Conservation (phyloP, 2,888 invertebrate genomes). For the Lamellibrachia satsuma region DNA sequence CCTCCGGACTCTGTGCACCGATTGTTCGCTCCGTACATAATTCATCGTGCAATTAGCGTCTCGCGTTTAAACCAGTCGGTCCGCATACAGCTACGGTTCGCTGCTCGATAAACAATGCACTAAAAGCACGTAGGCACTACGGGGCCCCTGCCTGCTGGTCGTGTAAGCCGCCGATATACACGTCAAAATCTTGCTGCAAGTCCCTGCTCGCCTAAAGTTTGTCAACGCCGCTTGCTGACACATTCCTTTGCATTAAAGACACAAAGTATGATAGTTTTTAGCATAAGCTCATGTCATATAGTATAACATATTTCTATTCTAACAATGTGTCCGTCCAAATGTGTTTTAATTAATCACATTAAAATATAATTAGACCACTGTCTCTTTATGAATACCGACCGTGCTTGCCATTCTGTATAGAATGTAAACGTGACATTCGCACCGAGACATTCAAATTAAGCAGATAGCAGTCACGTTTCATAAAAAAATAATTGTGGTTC, state of each 20-base stretch:
- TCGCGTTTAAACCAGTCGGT: background rate
- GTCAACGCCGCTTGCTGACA: background rate
- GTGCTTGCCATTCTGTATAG: too few species aligned
- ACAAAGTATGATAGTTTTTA: too few species aligned
- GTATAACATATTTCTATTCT: too few species aligned
- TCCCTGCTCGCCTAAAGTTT: background rate
- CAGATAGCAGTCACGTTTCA: too few species aligned
- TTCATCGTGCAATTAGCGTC: background rate
- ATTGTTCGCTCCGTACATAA: background rate
- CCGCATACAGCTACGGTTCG: background rate
- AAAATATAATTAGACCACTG: too few species aligned
- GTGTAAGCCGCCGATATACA: background rate
- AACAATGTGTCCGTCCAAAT: too few species aligned
- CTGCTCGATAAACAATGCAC: background rate
- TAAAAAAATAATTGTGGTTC: too few species aligned
- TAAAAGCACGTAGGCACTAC: background rate
- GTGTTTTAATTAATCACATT: too few species aligned
- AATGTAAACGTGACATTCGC: too few species aligned
- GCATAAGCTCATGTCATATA: too few species aligned
- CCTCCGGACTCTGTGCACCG: background rate
- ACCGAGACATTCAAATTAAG: too few species aligned
- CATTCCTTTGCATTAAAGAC: background rate
- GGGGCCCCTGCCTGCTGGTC: background rate
- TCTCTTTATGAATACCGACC: too few species aligned
- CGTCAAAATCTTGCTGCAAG: background rate